phyloP scores from a whole-genome alignment of 2,797 vertebrate genomes.

The Oreochromis mossambicus region DNA sequence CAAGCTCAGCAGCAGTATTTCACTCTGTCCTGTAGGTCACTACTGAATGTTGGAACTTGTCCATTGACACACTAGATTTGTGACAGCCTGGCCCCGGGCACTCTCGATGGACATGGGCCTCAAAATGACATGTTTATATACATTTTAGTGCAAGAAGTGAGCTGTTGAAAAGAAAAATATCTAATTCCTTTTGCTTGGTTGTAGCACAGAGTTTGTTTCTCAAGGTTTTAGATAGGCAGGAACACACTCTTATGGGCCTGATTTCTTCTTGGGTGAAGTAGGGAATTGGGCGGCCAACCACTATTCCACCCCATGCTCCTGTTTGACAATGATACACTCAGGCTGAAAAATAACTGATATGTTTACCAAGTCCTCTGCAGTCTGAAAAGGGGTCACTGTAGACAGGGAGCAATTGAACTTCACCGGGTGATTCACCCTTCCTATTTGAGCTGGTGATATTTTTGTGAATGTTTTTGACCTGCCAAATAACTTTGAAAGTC shows the following conservation, averaged over 20 bases:
- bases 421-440: not conserved
- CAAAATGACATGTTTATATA: not conserved
- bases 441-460: constrained; percentile 10
- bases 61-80: not conserved
- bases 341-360: not conserved
- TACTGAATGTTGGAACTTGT: not conserved
- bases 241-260: not conserved
- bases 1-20: not conserved
- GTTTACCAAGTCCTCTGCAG: not conserved
- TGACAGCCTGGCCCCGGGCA: not conserved
- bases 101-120: not conserved
- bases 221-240: not conserved
- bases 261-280: not conserved
- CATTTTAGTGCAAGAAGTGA: not conserved
- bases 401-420: not conserved
- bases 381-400: constrained; percentile 1
- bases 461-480: constrained; percentile 40
- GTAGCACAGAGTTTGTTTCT: not conserved
- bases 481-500: constrained; percentile 41
- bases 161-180: not conserved
- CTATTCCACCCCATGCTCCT: not conserved
- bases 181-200: not conserved
- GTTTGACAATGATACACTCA: not conserved
- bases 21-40: not conserved
- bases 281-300: not conserved